Evolutionary conservation across 2,888 invertebrate species (phyloP).

Genomic region (Neuroscelio doddi): DNA sequence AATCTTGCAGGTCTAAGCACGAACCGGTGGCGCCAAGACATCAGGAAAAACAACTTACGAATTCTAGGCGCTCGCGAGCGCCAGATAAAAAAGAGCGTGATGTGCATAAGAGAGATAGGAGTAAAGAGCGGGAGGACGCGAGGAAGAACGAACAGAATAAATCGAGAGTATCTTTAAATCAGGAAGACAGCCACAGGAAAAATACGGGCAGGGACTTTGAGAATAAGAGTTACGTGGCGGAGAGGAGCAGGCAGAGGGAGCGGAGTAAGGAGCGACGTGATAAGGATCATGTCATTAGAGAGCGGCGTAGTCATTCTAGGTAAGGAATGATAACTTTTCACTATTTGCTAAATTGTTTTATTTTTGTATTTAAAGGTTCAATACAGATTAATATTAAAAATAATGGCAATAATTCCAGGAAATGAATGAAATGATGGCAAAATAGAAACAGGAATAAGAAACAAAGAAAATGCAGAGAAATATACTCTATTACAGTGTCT

Average conservation of each 20-base stretch:
- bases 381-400: no score
- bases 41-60: conserved; percentile 55
- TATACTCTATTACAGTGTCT: no score
- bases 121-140: conserved; percentile 63
- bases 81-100: conserved; percentile 65
- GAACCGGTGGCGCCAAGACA: conserved; percentile 52
- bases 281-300: conserved; percentile 59
- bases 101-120: conserved; percentile 61
- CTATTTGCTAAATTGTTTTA: no score
- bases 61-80: conserved; percentile 53
- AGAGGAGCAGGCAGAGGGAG: conserved; percentile 73
- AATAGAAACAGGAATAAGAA: no score
- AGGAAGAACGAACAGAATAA: conserved; percentile 57
- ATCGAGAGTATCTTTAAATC: conserved; percentile 53
- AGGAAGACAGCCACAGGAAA: conserved; percentile 69
- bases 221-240: conserved; percentile 69
- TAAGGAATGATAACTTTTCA: no score
- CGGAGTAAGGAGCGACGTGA: conserved; percentile 65
- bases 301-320: conserved; percentile 59
- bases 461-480: no score
- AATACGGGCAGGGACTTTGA: conserved; percentile 64
- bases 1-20: conserved; percentile 59
- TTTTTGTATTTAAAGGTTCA: background rate
- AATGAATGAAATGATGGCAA: no score
- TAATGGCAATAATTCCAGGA: no score